These are phyloP conservation scores for Drepana falcataria DNA, from an alignment of 2,888 invertebrate species.

Conservation along the genomic window DNA sequence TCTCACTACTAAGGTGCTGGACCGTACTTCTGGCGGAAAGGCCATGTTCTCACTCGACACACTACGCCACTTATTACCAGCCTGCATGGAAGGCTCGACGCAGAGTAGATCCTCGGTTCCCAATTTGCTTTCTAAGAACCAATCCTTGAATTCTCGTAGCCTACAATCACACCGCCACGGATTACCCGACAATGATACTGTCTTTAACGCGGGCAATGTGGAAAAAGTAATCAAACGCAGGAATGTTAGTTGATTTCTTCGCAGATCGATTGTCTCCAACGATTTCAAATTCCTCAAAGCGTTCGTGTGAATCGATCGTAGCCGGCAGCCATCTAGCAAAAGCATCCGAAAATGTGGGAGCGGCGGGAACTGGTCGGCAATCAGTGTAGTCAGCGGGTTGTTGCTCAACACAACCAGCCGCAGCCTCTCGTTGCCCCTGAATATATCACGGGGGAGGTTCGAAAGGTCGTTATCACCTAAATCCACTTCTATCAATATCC, in stretches of 20 bases:
- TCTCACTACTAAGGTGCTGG: slow-evolving; percentile 79
- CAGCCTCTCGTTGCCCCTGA: slow-evolving; percentile 90
- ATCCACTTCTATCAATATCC: slow-evolving; percentile 92
- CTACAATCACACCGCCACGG: slow-evolving; percentile 95
- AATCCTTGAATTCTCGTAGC: slow-evolving; percentile 88
- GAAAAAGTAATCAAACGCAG: slow-evolving; percentile 80
- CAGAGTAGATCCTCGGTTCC: slow-evolving; percentile 87
- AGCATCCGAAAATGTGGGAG: slow-evolving; percentile 89
- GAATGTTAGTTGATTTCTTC: slow-evolving; percentile 87
- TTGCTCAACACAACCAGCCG: slow-evolving; percentile 88
- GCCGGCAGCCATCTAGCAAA: slow-evolving; percentile 88
- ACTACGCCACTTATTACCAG: slow-evolving; percentile 86
- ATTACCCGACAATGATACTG: slow-evolving; percentile 89
- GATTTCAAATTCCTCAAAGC: slow-evolving; percentile 87
- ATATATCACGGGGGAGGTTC: slow-evolving; percentile 86
- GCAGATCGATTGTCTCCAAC: slow-evolving; percentile 87
- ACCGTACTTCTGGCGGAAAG: slow-evolving; percentile 86
- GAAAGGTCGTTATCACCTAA: slow-evolving; percentile 89
- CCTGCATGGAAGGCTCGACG: slow-evolving; percentile 83
- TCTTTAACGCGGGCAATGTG: slow-evolving; percentile 85
- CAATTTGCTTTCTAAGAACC: slow-evolving; percentile 89
- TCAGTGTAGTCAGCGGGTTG: slow-evolving; percentile 86
- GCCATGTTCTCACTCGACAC: slow-evolving; percentile 88
- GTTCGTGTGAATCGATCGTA: slow-evolving; percentile 85
- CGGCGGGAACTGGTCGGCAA: slow-evolving; percentile 88